These are phyloP conservation scores for Aphidius ervi DNA, from an alignment of 1,140 invertebrate species.

Conservation along the genomic window DNA sequence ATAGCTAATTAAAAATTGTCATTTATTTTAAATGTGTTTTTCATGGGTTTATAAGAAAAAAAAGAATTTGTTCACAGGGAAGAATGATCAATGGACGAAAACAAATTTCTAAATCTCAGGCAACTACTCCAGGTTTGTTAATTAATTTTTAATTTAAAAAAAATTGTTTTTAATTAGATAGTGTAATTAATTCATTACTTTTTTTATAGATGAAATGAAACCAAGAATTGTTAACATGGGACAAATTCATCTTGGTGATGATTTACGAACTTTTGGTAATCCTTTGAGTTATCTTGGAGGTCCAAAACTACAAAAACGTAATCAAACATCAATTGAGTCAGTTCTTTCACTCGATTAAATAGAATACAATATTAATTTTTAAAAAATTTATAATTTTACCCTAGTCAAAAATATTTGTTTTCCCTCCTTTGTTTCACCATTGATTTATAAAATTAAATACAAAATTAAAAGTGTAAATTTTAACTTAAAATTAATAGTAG, in stretches of 20 bases:
- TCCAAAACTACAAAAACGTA: conserved; percentile 54
- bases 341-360: conserved; percentile 65
- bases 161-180: neutral
- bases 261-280: conserved; percentile 61
- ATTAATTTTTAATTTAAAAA: conserved; percentile 8
- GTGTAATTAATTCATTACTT: neutral
- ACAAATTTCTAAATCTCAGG: conserved; percentile 16
- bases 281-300: conserved; percentile 70
- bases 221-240: conserved; percentile 34
- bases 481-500: no score
- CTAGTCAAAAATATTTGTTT: no score
- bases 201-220: conserved; percentile 33
- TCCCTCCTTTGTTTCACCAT: no score
- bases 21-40: no score
- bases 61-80: conserved; percentile 13
- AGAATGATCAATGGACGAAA: conserved; percentile 15
- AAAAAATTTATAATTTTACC: no score
- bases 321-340: conserved; percentile 63
- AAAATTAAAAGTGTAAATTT: no score
- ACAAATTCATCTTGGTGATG: conserved; percentile 55
- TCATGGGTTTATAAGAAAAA: neutral
- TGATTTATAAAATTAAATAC: no score
- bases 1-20: no score
- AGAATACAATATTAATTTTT: no score
- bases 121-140: conserved; percentile 17